Evolutionary conservation across 2,113 vertebrate species (phyloP).

Genomic region (Barnardius zonarius): DNA sequence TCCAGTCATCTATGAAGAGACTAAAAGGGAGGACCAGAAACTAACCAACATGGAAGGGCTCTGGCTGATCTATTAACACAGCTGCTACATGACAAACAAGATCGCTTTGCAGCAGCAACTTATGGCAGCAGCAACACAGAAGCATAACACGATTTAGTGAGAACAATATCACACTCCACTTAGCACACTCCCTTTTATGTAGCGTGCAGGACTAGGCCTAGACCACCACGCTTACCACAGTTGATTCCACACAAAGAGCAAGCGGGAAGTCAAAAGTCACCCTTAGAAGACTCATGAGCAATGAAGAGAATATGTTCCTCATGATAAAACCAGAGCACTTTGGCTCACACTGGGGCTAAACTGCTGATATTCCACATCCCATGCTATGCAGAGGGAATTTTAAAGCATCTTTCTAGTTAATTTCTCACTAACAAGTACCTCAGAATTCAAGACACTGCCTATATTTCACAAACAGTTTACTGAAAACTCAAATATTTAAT

Average conservation of each 20-base stretch:
- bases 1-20: background rate
- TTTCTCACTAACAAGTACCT: slow-evolving; percentile 53
- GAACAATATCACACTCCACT: background rate
- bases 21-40: background rate
- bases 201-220: background rate
- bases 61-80: background rate
- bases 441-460: slow-evolving; percentile 50
- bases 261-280: background rate
- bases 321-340: slow-evolving; percentile 33
- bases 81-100: background rate
- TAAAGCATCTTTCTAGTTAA: slow-evolving; percentile 65
- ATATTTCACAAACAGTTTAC: slow-evolving; percentile 54
- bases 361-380: slow-evolving; percentile 4
- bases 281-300: background rate
- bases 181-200: background rate
- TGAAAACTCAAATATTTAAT: slow-evolving; percentile 47
- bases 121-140: background rate
- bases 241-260: background rate
- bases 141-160: background rate
- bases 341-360: background rate
- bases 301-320: background rate
- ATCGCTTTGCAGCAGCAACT: background rate
- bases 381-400: slow-evolving; percentile 10
- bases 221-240: background rate
- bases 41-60: background rate